Evolutionary conservation across 2,113 vertebrate genomes (phyloP).

Genomic region (Cyphomyrus discorhynchus): DNA sequence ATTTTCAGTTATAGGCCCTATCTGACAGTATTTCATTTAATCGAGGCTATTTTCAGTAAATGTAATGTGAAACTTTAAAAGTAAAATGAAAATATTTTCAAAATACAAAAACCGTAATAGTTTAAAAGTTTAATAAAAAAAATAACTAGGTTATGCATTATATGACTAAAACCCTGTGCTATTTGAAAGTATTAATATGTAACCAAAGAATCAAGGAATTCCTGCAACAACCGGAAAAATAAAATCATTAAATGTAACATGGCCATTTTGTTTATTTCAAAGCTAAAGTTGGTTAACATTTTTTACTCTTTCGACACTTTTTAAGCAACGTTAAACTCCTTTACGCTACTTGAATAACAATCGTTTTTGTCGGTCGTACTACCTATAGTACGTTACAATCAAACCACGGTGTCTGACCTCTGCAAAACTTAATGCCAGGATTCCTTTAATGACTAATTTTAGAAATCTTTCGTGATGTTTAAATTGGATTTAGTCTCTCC

Average conservation of each 20-base stretch:
- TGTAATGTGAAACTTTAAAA: background rate
- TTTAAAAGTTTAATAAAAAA: background rate
- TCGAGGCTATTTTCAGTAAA: background rate
- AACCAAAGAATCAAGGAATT: background rate
- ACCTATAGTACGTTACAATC: background rate
- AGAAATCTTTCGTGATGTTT: background rate
- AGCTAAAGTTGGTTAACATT: background rate
- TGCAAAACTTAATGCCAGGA: background rate
- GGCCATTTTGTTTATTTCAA: background rate
- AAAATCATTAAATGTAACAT: background rate
- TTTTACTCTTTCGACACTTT: background rate
- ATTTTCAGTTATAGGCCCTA: background rate
- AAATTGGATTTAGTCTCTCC: background rate
- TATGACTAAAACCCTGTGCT: background rate
- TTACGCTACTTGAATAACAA: background rate
- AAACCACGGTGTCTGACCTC: background rate
- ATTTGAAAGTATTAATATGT: background rate
- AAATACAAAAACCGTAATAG: background rate
- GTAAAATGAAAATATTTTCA: background rate
- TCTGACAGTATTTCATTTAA: background rate
- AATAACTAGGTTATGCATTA: background rate
- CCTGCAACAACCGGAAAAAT: background rate
- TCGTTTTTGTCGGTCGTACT: background rate
- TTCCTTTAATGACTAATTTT: background rate
- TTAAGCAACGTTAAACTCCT: background rate